These are phyloP conservation scores for Struthidea cinerea DNA, from an alignment of 2,113 vertebrate genomes.

Conservation along the genomic window DNA sequence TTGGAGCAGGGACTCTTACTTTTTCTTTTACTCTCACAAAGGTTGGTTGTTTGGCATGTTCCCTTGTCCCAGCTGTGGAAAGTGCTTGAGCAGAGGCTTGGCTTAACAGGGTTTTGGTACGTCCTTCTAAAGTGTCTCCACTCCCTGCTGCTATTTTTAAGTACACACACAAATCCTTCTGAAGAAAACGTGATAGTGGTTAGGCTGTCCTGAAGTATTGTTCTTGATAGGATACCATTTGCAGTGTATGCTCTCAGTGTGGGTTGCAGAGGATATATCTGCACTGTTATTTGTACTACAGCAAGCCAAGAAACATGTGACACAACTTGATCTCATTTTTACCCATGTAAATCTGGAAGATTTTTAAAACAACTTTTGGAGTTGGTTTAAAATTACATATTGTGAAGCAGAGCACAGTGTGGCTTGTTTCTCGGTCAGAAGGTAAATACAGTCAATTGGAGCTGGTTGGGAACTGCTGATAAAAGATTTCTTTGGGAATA, in stretches of 20 bases:
- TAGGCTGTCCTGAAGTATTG: neutral
- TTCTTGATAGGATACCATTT: neutral
- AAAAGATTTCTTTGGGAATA: neutral
- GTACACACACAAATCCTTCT: neutral
- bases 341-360: neutral
- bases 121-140: neutral
- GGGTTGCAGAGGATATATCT: neutral
- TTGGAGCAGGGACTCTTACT: neutral
- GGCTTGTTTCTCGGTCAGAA: neutral
- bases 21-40: too few species aligned
- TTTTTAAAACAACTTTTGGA: neutral
- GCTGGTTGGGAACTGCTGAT: neutral
- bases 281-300: neutral
- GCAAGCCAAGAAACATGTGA: neutral
- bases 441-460: neutral
- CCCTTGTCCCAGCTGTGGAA: neutral
- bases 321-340: neutral
- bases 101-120: neutral
- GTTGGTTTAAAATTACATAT: neutral
- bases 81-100: neutral
- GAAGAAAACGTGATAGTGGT: neutral
- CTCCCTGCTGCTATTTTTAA: conserved; percentile 28
- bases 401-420: neutral
- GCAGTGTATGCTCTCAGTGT: neutral
- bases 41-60: neutral